These are phyloP conservation scores for Tragelaphus buxtoni DNA, from an alignment of 2,113 vertebrate species.

Conservation along the genomic window DNA sequence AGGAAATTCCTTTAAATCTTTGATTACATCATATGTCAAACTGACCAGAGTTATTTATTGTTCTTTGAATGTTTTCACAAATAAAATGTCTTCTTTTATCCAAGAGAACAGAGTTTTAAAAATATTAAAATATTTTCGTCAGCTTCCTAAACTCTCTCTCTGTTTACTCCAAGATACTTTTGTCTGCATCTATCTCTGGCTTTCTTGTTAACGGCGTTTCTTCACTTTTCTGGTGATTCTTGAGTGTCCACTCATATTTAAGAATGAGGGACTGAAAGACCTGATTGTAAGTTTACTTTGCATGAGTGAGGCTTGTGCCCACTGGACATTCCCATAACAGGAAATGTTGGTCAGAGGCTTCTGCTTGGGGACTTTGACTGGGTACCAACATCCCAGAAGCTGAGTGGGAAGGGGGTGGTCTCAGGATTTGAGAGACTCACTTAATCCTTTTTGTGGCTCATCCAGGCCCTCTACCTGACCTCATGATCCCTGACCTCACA, in stretches of 20 bases:
- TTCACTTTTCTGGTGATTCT: background rate
- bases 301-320: background rate
- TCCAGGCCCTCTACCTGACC: background rate
- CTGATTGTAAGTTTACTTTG: background rate
- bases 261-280: background rate
- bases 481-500: background rate
- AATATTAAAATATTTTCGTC: conserved; percentile 4
- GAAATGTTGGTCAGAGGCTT: background rate
- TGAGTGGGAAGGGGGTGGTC: background rate
- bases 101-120: background rate
- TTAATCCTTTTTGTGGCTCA: background rate
- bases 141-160: background rate
- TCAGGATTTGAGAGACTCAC: background rate
- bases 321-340: background rate
- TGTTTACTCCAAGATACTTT: background rate
- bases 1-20: background rate
- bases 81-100: background rate
- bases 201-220: background rate
- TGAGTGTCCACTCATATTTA: background rate
- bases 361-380: background rate
- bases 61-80: background rate
- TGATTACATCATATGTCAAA: background rate
- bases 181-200: background rate
- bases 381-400: background rate
- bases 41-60: background rate